phyloP scores from a whole-genome alignment of 1,140 invertebrate species.

The Drosophila punjabiensis region DNA sequence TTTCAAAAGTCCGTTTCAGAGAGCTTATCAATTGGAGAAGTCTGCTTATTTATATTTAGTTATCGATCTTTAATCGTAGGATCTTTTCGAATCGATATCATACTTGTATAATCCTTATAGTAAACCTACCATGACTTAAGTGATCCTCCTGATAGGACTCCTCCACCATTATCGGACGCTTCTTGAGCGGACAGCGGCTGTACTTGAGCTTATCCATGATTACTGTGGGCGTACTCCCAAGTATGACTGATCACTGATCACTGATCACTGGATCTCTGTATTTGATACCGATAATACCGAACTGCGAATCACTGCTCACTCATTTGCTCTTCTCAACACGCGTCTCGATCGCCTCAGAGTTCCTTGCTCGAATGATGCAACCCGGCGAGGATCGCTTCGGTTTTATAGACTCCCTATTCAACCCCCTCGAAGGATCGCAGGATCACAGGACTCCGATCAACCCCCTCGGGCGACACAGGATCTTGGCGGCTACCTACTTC shows the following conservation, averaged over 20 bases:
- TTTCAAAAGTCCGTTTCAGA: too few species aligned
- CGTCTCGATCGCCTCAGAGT: slow-evolving; percentile 71
- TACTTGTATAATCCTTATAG: too few species aligned
- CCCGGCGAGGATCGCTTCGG: slow-evolving; percentile 69
- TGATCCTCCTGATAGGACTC: slow-evolving; percentile 73
- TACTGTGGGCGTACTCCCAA: neutral
- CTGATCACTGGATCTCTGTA: slow-evolving; percentile 1
- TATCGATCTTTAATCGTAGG: too few species aligned
- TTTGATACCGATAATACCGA: slow-evolving; percentile 21
- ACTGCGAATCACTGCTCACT: slow-evolving; percentile 47
- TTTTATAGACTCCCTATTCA: slow-evolving; percentile 74
- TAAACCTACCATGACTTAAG: slow-evolving; percentile 68
- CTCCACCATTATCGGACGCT: slow-evolving; percentile 90
- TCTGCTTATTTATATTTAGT: too few species aligned
- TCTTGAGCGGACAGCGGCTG: slow-evolving; percentile 95
- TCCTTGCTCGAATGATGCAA: slow-evolving; percentile 83
- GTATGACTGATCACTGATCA: slow-evolving; percentile 23
- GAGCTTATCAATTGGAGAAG: too few species aligned
- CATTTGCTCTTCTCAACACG: slow-evolving; percentile 36
- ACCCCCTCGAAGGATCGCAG: slow-evolving; percentile 36
- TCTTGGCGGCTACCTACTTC: slow-evolving; percentile 71
- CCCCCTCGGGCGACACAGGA: slow-evolving; percentile 62
- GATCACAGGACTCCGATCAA: slow-evolving; percentile 23
- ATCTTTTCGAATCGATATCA: neutral
- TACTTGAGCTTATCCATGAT: slow-evolving; percentile 81